Percentiles rank a stretch among this genome's conserved stretches.
Evolutionary conservation across 1,140 invertebrate species (phyloP).

Genomic region (Bombyx mandarina): DNA sequence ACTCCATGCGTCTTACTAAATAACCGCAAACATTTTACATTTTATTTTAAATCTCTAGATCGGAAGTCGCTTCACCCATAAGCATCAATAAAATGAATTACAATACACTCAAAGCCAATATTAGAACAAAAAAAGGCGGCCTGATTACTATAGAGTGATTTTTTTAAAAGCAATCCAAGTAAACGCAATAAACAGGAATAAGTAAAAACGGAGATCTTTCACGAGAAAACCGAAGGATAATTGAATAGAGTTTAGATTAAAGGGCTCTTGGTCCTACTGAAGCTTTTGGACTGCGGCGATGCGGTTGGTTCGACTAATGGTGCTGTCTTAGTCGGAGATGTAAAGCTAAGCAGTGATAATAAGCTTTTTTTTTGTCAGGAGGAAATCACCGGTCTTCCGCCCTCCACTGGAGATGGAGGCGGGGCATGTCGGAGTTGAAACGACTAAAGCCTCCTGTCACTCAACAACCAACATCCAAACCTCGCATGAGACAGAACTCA

Average conservation of each 20-base stretch:
- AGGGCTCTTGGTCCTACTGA: slow-evolving; percentile 9
- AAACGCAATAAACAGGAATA: slow-evolving; percentile 2
- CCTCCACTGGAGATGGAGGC: too few relatives aligned
- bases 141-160: background rate
- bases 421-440: too few relatives aligned
- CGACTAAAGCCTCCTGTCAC: too few relatives aligned
- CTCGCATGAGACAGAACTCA: too few relatives aligned
- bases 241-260: slow-evolving; percentile 25
- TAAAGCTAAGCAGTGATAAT: too few relatives aligned
- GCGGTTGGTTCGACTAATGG: slow-evolving; percentile 5
- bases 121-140: background rate
- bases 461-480: too few relatives aligned
- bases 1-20: too few relatives aligned
- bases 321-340: too few relatives aligned
- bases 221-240: slow-evolving; percentile 12
- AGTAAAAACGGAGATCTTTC: slow-evolving; percentile 8
- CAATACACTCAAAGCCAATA: background rate
- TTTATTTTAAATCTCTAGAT: too few relatives aligned
- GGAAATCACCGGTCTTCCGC: too few relatives aligned
- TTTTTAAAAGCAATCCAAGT: background rate
- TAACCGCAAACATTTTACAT: too few relatives aligned
- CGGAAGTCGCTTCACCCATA: background rate
- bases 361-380: too few relatives aligned
- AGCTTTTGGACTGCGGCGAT: slow-evolving; percentile 14
- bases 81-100: background rate